Base-by-base conservation (phyloP, 2,113 vertebrate species). In the Poeciliopsis retropinna region DNA sequence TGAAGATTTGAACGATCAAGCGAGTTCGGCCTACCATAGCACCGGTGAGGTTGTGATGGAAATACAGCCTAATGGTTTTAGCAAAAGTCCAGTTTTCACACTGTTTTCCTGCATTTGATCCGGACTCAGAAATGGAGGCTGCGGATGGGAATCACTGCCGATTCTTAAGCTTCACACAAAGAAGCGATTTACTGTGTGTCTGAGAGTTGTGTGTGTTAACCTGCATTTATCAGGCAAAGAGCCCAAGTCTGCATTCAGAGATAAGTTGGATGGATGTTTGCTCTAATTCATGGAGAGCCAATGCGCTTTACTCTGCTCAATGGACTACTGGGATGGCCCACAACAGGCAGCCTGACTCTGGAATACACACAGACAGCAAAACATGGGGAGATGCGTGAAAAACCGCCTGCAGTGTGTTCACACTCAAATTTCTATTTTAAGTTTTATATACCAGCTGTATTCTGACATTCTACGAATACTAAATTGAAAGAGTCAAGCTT, bases 181-280 rank as follows among this genome's bases (percentile, higher is more conserved):
- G 76, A 75, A 76, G 78, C 82, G 70, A 67, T 89, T 88, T 86
- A 90, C 83, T 47, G 44, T 82, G 81, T 80, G 76, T 86, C 74
- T 41, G 66, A 29, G 73, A 85, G 87, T 72, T 72, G 61, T 81
- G 76, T 85, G 79, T 78, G 76, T 87, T 80, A 85, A 85, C 84
- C 81, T 84, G 86, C 72, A 88, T 82, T 83, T 67, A 83, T 70
- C 68, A 83, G 85, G 76, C 75, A 73, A 76, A 75, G 73, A 87
- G 85, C 80, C 76, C 70, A 67, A 83, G 87, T 83, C 88, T 92
- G 91, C 82, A 69, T 83, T 78, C 82, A 60, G 80, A 86, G 89
- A 93, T 93, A 94, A 93, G 89, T 90, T 75, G 75, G 78, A 86
- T 0, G 76, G 80, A 84, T 86, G 75, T 84, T 81, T 29, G 1